These are phyloP conservation scores for Hemithea aestivaria DNA, from an alignment of 2,888 invertebrate species.

Conservation along the genomic window DNA sequence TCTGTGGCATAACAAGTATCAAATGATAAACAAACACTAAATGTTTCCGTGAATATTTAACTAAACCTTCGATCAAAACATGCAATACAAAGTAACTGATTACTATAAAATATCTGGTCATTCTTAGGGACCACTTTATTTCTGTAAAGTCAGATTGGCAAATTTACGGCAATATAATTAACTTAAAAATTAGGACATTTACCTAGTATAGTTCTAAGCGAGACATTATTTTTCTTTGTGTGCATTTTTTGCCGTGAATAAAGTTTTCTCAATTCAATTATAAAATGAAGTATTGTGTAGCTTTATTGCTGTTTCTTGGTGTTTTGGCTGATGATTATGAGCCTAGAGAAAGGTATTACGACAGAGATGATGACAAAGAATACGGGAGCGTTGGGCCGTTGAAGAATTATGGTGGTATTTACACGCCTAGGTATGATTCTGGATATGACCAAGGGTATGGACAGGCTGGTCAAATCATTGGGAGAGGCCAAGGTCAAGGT, in stretches of 20 bases:
- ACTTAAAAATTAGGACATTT: too few species aligned
- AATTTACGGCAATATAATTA: too few species aligned
- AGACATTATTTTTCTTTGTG: too few species aligned
- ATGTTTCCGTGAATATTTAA: slow-evolving; percentile 6
- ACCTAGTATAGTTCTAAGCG: too few species aligned
- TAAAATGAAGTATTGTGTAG: slow-evolving; percentile 8
- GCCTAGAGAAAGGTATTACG: background rate
- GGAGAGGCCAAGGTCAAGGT: slow-evolving; percentile 1
- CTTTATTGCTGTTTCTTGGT: slow-evolving; percentile 3
- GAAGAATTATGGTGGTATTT: slow-evolving; percentile 10
- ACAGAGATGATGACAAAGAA: background rate
- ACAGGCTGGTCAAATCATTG: slow-evolving; percentile 2
- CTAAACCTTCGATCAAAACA: slow-evolving; percentile 1
- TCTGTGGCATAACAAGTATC: slow-evolving; percentile 6
- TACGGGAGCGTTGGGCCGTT: slow-evolving; percentile 4
- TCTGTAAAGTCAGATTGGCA: too few species aligned
- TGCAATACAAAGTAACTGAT: slow-evolving; percentile 1
- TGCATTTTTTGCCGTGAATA: too few species aligned
- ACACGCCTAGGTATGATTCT: slow-evolving; percentile 6
- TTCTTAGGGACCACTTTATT: too few species aligned
- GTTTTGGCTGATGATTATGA: slow-evolving; percentile 4
- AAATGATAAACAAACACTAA: slow-evolving; percentile 6
- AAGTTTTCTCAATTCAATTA: too few species aligned
- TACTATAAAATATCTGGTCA: background rate
- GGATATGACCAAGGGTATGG: slow-evolving; percentile 3